Conservation (phyloP, 2,888 invertebrate genomes). For the Drosophila mulleri region DNA sequence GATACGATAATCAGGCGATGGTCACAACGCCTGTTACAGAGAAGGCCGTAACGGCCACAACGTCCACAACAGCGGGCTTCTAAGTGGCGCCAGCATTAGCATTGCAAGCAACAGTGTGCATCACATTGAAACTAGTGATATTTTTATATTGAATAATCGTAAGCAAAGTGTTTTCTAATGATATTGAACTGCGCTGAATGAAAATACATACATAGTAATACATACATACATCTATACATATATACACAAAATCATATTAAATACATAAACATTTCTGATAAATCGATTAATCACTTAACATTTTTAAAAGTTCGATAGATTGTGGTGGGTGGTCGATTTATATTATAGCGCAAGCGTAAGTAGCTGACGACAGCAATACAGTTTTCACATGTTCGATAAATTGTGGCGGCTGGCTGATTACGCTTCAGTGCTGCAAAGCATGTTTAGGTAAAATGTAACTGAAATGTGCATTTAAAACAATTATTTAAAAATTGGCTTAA, state of each 20-base stretch:
- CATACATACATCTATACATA: constrained; percentile 5
- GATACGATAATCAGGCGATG: constrained; percentile 89
- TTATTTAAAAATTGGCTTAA: constrained; percentile 39
- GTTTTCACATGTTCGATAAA: constrained; percentile 5
- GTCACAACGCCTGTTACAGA: constrained; percentile 87
- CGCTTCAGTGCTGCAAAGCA: constrained; percentile 9
- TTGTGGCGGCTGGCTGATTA: background rate
- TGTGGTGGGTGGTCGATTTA: constrained; percentile 9
- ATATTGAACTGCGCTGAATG: constrained; percentile 13
- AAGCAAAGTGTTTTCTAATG: constrained; percentile 25
- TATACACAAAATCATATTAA: background rate
- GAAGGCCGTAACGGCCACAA: constrained; percentile 65
- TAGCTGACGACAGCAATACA: background rate
- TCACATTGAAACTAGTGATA: constrained; percentile 78
- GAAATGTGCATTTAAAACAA: background rate
- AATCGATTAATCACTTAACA: background rate
- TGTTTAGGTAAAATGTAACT: background rate
- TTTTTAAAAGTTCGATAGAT: background rate
- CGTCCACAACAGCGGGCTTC: constrained; percentile 27
- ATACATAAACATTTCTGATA: constrained; percentile 5
- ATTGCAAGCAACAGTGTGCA: constrained; percentile 58
- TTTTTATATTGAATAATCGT: constrained; percentile 22
- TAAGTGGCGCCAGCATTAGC: background rate
- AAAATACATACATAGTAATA: constrained; percentile 30
- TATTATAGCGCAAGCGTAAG: background rate